A percentile compares a stretch with the other conserved stretches of the same genome.
phyloP scores from a whole-genome alignment of 1,140 invertebrate species.

The Druon quercuslanigerum region DNA sequence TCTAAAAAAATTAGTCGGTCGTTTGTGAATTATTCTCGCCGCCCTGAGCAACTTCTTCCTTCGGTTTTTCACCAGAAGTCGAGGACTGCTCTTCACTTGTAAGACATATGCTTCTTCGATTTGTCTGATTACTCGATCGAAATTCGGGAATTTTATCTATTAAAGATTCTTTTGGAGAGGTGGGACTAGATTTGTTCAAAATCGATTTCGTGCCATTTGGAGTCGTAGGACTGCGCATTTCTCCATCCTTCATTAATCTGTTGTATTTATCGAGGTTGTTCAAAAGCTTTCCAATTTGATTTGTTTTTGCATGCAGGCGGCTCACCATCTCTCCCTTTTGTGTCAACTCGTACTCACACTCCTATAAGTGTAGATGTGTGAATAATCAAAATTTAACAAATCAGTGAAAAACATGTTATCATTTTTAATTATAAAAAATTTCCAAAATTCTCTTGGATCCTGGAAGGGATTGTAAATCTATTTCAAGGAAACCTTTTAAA shows the following conservation, averaged over 20 bases:
- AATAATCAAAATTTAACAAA: not conserved
- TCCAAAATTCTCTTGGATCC: no score
- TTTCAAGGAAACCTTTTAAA: no score
- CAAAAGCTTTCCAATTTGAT: conserved; percentile 92
- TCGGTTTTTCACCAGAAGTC: not conserved
- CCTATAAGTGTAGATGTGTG: conserved; percentile 78
- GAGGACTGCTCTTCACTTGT: not conserved
- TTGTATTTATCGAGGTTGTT: conserved; percentile 92
- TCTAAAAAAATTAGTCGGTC: not conserved
- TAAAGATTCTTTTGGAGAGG: conserved; percentile 65
- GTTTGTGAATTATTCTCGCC: not conserved
- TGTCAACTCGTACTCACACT: conserved; percentile 93
- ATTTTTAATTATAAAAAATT: no score
- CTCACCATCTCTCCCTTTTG: conserved; percentile 94
- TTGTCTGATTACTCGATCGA: conserved; percentile 7
- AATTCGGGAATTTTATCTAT: conserved; percentile 37
- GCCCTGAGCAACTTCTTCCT: conserved; percentile 1
- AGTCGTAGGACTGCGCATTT: conserved; percentile 77
- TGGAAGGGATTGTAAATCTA: no score
- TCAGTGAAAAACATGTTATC: no score
- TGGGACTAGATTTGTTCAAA: conserved; percentile 72
- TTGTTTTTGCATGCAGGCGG: conserved; percentile 91
- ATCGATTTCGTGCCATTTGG: conserved; percentile 74
- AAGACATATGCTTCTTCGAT: conserved; percentile 7
- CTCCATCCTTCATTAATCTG: conserved; percentile 80